Evolutionary conservation across 2,888 invertebrate species (phyloP), one percentile per base, ranked within the genome.

Genomic region (Tetragonula carbonaria): DNA sequence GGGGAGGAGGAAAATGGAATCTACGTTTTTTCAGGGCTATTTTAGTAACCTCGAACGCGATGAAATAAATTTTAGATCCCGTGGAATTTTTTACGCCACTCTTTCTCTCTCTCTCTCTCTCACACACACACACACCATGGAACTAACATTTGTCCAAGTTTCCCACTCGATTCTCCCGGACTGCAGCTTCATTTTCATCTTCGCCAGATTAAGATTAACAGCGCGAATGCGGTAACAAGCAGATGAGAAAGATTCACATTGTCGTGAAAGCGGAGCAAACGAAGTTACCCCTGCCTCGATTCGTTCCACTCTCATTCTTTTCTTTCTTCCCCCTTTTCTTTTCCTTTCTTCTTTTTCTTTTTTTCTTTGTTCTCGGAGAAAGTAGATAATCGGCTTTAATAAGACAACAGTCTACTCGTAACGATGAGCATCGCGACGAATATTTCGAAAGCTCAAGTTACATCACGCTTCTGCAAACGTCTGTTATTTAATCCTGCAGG

Each of bases 341-440:
- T 38, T 4, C 38, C 38, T 8, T 38, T 38, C 38, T 8, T 3
- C 8, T 45, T 45, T 45, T 8, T 8, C 1, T 45, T 0, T 8
- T 45, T 45, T 8, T 11, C 8, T 45, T 45, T 11, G 45, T 45
- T 45, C 14, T 57, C 21, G 16, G 51, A 28, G 53, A 57, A 45
- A 4, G 28, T 13, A 70, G 68, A 68, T 53, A 75, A 65, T 65
- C 71, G 50, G 45, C 70, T 75, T 65, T 71, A 50, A 50, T 59
- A 45, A 62, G 62, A 74, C 51, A 62, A 70, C 23, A 28, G 45
- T 16, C 28, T 4, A 72, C 72, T 4, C 8, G 57, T 16, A 73
- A 57, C 74, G 53, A 57, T 59, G 53, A 74, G 62, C 66, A 79
- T 62, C 70, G n/a, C 45, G 28, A 13, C 63, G 62, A 63, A 70